These are phyloP conservation scores for Andrena bucephala DNA, from an alignment of 2,888 invertebrate species.

Conservation along the genomic window DNA sequence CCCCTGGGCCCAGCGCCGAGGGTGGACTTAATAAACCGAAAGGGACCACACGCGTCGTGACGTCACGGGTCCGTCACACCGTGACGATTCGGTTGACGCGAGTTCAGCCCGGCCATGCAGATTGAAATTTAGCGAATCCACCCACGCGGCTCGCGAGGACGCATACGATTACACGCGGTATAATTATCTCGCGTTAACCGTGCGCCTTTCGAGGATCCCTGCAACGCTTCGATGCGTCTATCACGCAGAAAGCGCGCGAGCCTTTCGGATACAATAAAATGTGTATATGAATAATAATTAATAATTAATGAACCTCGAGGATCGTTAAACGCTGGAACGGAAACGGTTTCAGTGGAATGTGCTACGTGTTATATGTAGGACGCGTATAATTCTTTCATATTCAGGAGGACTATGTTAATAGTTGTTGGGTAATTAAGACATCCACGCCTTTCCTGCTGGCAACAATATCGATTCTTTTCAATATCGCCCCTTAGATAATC, in stretches of 20 bases:
- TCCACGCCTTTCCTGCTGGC: too few relatives aligned
- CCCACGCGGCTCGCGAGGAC: constrained; percentile 35
- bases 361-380: too few relatives aligned
- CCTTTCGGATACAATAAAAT: too few relatives aligned
- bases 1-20: constrained; percentile 13
- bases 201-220: background rate
- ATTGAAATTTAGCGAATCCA: constrained; percentile 65
- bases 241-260: background rate
- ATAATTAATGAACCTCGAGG: too few relatives aligned
- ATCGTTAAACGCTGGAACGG: too few relatives aligned
- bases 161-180: constrained; percentile 41
- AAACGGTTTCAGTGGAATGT: too few relatives aligned
- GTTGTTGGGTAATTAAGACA: too few relatives aligned
- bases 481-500: too few relatives aligned
- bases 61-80: constrained; percentile 52
- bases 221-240: background rate
- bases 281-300: too few relatives aligned
- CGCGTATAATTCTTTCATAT: too few relatives aligned
- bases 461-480: too few relatives aligned
- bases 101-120: constrained; percentile 18
- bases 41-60: constrained; percentile 65
- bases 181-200: constrained; percentile 44
- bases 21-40: constrained; percentile 63
- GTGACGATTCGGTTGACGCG: constrained; percentile 56
- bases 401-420: too few relatives aligned